These are phyloP conservation scores for Caenorhabditis uteleia DNA, from an alignment of 2,888 invertebrate species.

Conservation along the genomic window DNA sequence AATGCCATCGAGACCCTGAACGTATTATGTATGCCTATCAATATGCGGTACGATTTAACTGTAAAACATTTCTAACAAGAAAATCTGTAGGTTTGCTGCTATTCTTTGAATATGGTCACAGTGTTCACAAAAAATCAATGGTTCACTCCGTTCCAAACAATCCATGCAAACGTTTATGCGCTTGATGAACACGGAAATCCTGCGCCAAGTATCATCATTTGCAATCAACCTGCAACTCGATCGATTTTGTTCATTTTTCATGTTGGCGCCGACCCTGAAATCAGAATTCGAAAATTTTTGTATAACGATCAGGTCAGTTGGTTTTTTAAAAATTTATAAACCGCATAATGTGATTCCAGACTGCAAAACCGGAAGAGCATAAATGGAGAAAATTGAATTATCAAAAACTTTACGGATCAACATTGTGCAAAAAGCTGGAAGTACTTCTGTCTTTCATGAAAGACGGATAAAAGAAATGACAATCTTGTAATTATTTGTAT, in stretches of 20 bases:
- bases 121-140: conserved; percentile 23
- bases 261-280: conserved; percentile 34
- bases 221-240: conserved; percentile 54
- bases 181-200: conserved; percentile 49
- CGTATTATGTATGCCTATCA: conserved; percentile 37
- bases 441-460: conserved; percentile 31
- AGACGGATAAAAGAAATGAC: conserved; percentile 7
- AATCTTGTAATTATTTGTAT: no score
- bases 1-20: conserved; percentile 51
- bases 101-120: conserved; percentile 13
- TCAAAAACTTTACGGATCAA: conserved; percentile 50
- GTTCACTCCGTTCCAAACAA: conserved; percentile 32
- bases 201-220: conserved; percentile 58
- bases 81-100: conserved; percentile 28
- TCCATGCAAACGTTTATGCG: conserved; percentile 59
- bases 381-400: conserved; percentile 45
- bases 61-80: conserved; percentile 6
- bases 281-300: conserved; percentile 30
- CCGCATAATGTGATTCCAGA: conserved; percentile 2
- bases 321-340: background rate
- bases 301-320: conserved; percentile 16
- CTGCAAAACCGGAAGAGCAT: conserved; percentile 12
- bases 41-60: conserved; percentile 32
- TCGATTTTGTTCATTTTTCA: conserved; percentile 52
- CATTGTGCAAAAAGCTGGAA: conserved; percentile 62